These are phyloP conservation scores for Drosophila algonquin DNA, from an alignment of 2,888 invertebrate species.

Conservation along the genomic window DNA sequence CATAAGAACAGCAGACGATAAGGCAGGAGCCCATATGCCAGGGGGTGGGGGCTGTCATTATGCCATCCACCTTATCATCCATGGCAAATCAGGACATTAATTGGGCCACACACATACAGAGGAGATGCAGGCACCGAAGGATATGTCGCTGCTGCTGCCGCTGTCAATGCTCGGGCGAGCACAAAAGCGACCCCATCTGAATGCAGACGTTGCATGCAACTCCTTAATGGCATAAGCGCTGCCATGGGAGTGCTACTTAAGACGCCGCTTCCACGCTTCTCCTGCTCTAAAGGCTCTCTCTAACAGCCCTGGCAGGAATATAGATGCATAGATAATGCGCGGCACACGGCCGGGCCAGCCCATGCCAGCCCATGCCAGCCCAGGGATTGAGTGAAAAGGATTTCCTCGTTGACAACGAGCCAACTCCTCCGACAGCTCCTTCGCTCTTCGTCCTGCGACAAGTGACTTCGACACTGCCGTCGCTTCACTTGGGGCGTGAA, in stretches of 20 bases:
- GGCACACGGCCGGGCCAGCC: constrained; percentile 17
- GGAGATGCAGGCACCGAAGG: background rate
- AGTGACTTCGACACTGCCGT: constrained; percentile 33
- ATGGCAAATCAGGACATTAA: constrained; percentile 54
- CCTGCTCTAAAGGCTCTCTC: background rate
- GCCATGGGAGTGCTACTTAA: constrained; percentile 70
- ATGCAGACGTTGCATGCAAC: constrained; percentile 49
- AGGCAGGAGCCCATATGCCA: constrained; percentile 1
- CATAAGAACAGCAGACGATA: background rate
- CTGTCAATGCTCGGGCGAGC: constrained; percentile 6
- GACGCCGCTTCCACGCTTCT: constrained; percentile 39
- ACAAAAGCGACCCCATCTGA: constrained; percentile 43
- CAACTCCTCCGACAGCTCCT: constrained; percentile 10
- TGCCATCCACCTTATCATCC: background rate
- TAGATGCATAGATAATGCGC: constrained; percentile 68
- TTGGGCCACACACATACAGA: constrained; percentile 63
- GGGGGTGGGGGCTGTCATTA: background rate
- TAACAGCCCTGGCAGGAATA: constrained; percentile 2
- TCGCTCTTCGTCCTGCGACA: constrained; percentile 3
- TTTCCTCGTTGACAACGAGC: constrained; percentile 47
- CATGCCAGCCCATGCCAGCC: constrained; percentile 25
- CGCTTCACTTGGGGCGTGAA: constrained; percentile 60
- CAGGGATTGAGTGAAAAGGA: constrained; percentile 72
- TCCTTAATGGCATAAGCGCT: constrained; percentile 67
- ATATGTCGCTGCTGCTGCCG: background rate